Percentiles rank a stretch among this genome's conserved stretches.
These are phyloP conservation scores for Ceratotherium simum DNA, from an alignment of 2,113 vertebrate genomes.

Conservation along the genomic window DNA sequence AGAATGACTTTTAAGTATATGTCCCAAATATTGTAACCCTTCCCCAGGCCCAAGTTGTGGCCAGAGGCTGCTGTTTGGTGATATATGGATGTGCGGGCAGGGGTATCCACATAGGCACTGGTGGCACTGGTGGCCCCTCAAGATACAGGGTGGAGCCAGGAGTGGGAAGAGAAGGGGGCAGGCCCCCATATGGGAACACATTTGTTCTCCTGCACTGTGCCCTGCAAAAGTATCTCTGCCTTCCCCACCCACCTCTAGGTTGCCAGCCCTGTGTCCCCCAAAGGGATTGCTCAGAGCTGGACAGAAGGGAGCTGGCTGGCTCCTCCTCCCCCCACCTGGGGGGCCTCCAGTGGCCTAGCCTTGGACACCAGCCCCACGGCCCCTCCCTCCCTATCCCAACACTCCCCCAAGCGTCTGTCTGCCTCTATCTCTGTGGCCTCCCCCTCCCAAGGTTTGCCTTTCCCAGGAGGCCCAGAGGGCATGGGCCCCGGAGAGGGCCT, in stretches of 20 bases:
- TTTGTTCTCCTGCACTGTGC: background rate
- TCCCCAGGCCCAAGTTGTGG: background rate
- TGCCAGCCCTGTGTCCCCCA: background rate
- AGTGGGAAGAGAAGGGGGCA: background rate
- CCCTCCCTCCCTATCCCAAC: background rate
- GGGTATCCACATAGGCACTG: background rate
- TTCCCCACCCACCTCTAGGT: background rate
- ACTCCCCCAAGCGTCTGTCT: background rate
- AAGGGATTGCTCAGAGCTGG: background rate
- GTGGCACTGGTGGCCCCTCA: background rate
- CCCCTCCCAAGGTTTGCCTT: background rate
- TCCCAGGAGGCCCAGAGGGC: background rate
- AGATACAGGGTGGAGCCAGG: background rate
- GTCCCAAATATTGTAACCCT: background rate
- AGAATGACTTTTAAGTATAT: background rate
- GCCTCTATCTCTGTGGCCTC: background rate
- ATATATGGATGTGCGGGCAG: fast-evolving
- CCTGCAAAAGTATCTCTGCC: background rate
- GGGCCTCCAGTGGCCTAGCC: background rate
- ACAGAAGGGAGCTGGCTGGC: background rate
- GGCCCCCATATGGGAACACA: background rate
- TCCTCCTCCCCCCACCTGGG: background rate
- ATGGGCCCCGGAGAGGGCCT: background rate
- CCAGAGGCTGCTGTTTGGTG: background rate
- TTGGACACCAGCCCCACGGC: background rate